A percentile compares a stretch with the other conserved stretches of the same genome.
Conservation (phyloP, 2,888 invertebrate genomes). For the Brachyopa scutellaris region DNA sequence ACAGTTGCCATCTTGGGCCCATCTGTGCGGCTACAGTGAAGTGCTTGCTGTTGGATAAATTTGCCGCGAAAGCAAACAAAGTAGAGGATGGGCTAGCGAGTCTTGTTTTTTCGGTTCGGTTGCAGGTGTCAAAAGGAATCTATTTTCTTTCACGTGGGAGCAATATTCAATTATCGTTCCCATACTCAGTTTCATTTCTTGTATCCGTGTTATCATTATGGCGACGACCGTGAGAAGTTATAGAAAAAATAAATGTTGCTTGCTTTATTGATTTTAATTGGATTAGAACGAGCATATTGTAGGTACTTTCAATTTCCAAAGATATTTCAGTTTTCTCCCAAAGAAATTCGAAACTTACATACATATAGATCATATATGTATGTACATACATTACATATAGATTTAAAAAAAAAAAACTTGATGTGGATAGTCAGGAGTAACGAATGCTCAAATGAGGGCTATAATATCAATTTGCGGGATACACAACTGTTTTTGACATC, state of each 20-base stretch:
- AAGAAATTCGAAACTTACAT: too few relatives aligned
- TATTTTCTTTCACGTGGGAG: constrained; percentile 70
- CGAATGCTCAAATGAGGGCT: too few relatives aligned
- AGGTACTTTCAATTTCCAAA: neutral
- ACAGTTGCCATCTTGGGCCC: constrained; percentile 28
- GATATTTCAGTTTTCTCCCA: neutral
- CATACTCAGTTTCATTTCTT: neutral
- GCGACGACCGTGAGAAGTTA: too few relatives aligned
- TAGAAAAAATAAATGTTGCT: neutral
- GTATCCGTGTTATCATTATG: too few relatives aligned
- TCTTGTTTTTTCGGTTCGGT: constrained; percentile 3
- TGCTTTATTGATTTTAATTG: constrained; percentile 32
- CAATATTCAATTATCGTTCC: constrained; percentile 59
- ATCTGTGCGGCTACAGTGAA: constrained; percentile 29
- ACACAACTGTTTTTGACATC: too few relatives aligned
- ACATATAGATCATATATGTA: too few relatives aligned
- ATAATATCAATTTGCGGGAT: too few relatives aligned
- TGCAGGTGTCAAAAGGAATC: constrained; percentile 60
- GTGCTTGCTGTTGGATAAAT: neutral
- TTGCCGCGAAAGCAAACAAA: neutral
- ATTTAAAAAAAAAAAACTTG: too few relatives aligned
- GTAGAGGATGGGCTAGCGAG: neutral
- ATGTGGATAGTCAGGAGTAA: too few relatives aligned
- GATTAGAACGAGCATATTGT: constrained; percentile 14
- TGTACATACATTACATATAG: too few relatives aligned